A percentile compares a stretch with the other conserved stretches of the same genome.
These are phyloP conservation scores for Epsilonema sp. DNA, from an alignment of 2,888 invertebrate genomes.

Conservation along the genomic window DNA sequence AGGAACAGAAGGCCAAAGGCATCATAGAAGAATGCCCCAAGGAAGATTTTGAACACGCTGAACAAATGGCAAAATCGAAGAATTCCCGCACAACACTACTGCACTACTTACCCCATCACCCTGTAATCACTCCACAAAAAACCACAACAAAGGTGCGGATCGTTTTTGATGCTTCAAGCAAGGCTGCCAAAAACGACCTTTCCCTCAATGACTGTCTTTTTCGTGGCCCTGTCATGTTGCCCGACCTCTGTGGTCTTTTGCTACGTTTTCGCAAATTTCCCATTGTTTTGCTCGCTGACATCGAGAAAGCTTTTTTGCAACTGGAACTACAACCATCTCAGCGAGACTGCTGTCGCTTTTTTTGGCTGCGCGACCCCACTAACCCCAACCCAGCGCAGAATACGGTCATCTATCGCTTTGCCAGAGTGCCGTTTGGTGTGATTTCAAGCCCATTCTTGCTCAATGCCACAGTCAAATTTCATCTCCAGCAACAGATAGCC, in stretches of 20 bases:
- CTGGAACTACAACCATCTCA: not conserved
- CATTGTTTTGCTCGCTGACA: conserved; percentile 1
- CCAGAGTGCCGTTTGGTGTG: conserved; percentile 4
- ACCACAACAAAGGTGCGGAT: not conserved
- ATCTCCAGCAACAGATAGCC: not conserved
- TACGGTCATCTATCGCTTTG: not conserved
- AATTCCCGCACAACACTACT: too few species aligned
- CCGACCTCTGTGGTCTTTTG: conserved; percentile 4
- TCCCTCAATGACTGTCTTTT: conserved; percentile 5
- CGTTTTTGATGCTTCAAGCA: not conserved
- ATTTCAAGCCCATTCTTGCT: conserved; percentile 4
- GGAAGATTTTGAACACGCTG: not conserved
- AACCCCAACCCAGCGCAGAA: not conserved
- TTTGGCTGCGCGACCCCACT: conserved; percentile 2
- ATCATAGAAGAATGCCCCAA: conserved; percentile 2
- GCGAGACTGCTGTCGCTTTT: conserved; percentile 1
- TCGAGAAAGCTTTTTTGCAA: conserved; percentile 6
- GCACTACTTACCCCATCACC: conserved; percentile 5
- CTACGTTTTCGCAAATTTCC: not conserved
- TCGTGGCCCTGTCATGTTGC: conserved; percentile 1
- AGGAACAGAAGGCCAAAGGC: conserved; percentile 3
- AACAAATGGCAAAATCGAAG: too few species aligned
- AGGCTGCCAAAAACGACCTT: too few species aligned
- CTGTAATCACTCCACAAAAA: conserved; percentile 1
- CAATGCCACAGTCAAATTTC: too few species aligned